Base-by-base conservation (phyloP, 1,140 invertebrate genomes). In the Pomacea maculata region DNA sequence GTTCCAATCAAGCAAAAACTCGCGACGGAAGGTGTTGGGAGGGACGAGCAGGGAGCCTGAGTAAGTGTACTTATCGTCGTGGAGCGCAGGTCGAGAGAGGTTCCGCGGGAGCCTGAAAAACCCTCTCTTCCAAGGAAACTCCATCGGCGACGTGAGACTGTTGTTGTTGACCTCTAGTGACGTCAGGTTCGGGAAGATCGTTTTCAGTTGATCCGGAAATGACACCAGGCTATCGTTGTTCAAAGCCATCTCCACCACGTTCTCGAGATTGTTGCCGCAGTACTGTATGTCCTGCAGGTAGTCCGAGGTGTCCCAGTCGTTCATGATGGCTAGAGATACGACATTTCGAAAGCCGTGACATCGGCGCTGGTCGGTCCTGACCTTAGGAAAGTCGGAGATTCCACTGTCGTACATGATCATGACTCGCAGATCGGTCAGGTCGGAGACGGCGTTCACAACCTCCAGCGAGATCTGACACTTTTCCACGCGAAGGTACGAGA, bases 181-280 rank as follows among this genome's bases (percentile, higher is more conserved):
- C 72, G 85, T 83, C 21, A 88, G 65, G 63, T 85, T 85, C 17
- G 85, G 87, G 79, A 88, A 83, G 34, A 80, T 76, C 1, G 76
- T 19, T 19, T 45, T 45, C 10, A 87, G 25, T 14, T 79, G 21
- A 1, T 61, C 25, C n/a, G 85, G 82, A 11, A 86, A 54, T 57
- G 74, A 64, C 45, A 75, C 79, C 64, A 81, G 73, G 34, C 80
- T 82, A 64, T 81, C 76, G 52, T 81, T 81, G 70, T 67, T 61
- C n/a, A 86, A 52, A 7, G 70, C 75, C 65, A 86, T 77, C 75
- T 86, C 84, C 21, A 80, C 78, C 5, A 85, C 73, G 63, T 75
- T 75, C n/a, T 64, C 29, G 15, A 80, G 55, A 34, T 67, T n/a
- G 25, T 25, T 71, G 5, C 11, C 52, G 63, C 79, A 80, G 17